Percentiles rank a stretch among this genome's conserved stretches.
Conservation (phyloP, 2,113 vertebrate species). For the Okapia johnstoni region DNA sequence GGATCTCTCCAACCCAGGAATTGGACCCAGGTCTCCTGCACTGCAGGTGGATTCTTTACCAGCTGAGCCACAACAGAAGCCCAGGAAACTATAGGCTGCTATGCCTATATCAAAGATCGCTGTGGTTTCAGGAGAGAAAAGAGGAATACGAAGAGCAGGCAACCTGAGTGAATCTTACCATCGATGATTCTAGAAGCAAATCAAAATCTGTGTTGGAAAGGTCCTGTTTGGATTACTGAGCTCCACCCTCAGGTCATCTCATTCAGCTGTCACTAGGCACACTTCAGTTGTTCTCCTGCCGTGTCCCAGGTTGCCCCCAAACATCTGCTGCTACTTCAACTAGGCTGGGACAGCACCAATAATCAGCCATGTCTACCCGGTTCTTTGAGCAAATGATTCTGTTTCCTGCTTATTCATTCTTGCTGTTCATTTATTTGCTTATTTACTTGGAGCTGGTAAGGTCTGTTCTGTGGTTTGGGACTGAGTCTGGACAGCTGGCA, state of each 20-base stretch:
- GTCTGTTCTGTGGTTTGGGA: background rate
- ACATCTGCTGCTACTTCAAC: rapidly evolving
- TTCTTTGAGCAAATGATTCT: background rate
- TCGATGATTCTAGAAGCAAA: background rate
- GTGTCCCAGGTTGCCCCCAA: background rate
- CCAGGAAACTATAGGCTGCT: background rate
- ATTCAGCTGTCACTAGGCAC: rapidly evolving
- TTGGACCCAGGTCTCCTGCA: background rate
- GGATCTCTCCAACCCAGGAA: background rate
- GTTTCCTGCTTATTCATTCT: background rate
- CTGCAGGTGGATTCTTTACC: background rate
- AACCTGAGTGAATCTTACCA: background rate
- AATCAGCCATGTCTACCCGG: rapidly evolving
- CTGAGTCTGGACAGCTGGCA: background rate
- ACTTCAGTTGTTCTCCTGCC: rapidly evolving
- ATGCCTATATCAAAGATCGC: rapidly evolving
- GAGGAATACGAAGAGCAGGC: background rate
- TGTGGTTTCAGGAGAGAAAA: background rate
- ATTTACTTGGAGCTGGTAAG: background rate
- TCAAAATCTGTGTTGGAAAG: background rate
- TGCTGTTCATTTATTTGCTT: background rate
- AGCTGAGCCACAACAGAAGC: background rate
- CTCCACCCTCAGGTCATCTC: background rate
- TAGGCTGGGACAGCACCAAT: rapidly evolving
- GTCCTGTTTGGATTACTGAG: background rate